Conservation (phyloP, 2,113 vertebrate species). For the Hipposideros armiger region DNA sequence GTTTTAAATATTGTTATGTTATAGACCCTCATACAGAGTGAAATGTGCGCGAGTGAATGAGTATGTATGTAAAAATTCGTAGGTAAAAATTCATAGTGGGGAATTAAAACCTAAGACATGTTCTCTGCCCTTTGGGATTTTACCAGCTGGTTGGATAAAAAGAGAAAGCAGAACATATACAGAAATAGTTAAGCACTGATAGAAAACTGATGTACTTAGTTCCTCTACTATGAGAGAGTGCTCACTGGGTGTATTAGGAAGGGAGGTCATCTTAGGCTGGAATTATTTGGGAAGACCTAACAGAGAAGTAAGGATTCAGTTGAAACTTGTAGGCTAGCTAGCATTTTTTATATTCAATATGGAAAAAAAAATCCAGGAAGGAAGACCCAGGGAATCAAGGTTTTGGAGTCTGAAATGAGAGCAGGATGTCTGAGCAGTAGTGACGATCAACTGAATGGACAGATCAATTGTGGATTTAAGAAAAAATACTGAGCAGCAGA, state of each 20-base stretch:
- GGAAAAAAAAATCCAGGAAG: background rate
- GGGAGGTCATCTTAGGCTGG: background rate
- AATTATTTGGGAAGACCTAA: background rate
- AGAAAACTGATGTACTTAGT: background rate
- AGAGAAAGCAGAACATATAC: background rate
- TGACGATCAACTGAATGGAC: background rate
- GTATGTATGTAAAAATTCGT: background rate
- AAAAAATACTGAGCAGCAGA: background rate
- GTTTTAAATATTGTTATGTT: background rate
- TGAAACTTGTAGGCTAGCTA: background rate
- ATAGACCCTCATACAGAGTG: background rate
- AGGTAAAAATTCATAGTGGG: background rate
- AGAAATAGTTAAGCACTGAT: background rate
- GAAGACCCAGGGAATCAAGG: background rate
- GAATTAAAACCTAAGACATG: background rate
- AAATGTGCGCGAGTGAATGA: background rate
- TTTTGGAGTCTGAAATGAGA: background rate
- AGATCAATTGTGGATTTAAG: background rate
- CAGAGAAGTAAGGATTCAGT: background rate
- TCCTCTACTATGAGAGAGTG: background rate
- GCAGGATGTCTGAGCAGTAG: background rate
- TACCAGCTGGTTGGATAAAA: background rate
- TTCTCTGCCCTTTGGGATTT: background rate
- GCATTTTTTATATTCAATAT: background rate
- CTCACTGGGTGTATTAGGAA: background rate